These are phyloP conservation scores for Melanophora roralis DNA, from an alignment of 2,888 invertebrate genomes.

Conservation along the genomic window DNA sequence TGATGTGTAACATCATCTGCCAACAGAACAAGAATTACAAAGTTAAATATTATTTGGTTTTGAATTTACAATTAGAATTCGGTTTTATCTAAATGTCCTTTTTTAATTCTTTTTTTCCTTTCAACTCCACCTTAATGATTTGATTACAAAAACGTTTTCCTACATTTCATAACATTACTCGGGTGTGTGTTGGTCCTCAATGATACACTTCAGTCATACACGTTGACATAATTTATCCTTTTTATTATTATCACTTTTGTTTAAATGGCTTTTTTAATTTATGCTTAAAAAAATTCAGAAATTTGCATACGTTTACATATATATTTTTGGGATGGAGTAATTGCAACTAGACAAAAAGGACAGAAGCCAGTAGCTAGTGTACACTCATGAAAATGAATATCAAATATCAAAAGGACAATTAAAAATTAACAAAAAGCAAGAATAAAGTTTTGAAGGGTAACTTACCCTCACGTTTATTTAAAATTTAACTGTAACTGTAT, in stretches of 20 bases:
- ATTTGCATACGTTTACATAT: constrained; percentile 33
- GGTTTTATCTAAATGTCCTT: neutral
- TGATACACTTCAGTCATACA: constrained; percentile 17
- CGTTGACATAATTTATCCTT: constrained; percentile 47
- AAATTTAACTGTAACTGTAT: no score
- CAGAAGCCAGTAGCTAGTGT: neutral
- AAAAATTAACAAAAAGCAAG: no score
- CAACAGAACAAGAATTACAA: constrained; percentile 19
- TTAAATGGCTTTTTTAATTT: neutral
- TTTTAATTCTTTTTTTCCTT: neutral
- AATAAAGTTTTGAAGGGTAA: no score
- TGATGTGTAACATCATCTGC: constrained; percentile 26
- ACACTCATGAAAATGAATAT: neutral
- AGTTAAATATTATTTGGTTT: constrained; percentile 51
- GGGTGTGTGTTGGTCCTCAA: constrained; percentile 1
- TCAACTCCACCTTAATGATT: constrained; percentile 6
- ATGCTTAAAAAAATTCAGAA: constrained; percentile 34
- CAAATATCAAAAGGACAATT: constrained; percentile 7
- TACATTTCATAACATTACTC: constrained; percentile 11
- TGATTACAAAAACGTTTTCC: constrained; percentile 13
- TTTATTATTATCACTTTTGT: neutral
- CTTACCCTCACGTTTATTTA: no score
- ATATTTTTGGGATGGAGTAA: neutral
- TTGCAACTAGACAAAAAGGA: constrained; percentile 36
- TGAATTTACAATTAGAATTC: constrained; percentile 42